Conservation (phyloP, 2,113 vertebrate genomes). For the Leptobrachium leishanense region DNA sequence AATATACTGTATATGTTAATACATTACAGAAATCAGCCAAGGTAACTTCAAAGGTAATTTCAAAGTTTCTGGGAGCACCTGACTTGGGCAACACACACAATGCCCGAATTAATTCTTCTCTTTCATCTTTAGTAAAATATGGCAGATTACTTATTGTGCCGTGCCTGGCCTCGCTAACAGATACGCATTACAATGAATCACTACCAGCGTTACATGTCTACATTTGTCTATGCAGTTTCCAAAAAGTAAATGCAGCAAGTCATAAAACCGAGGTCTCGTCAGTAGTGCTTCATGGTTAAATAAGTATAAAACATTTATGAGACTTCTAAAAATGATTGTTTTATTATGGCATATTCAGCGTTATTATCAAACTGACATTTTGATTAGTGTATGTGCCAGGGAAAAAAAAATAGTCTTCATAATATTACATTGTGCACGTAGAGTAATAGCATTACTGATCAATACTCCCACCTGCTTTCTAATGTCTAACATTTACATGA, state of each 20-base stretch:
- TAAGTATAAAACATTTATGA: neutral
- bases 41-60: no score
- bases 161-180: neutral
- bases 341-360: neutral
- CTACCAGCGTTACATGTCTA: neutral
- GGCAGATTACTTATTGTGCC: neutral
- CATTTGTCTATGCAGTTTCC: neutral
- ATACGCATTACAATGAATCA: neutral
- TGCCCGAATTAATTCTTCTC: neutral
- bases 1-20: no score
- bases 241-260: neutral
- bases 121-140: neutral
- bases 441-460: neutral
- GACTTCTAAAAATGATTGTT: neutral
- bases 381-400: neutral
- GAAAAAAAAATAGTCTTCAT: neutral
- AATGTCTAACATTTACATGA: constrained; percentile 49
- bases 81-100: no score
- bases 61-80: no score
- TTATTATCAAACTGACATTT: neutral
- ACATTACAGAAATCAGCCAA: no score
- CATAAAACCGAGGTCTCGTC: neutral
- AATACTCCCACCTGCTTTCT: constrained; percentile 1
- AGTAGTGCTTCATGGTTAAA: neutral
- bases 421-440: neutral